Base-by-base conservation (phyloP, 2,113 vertebrate species). In the Aix galericulata region DNA sequence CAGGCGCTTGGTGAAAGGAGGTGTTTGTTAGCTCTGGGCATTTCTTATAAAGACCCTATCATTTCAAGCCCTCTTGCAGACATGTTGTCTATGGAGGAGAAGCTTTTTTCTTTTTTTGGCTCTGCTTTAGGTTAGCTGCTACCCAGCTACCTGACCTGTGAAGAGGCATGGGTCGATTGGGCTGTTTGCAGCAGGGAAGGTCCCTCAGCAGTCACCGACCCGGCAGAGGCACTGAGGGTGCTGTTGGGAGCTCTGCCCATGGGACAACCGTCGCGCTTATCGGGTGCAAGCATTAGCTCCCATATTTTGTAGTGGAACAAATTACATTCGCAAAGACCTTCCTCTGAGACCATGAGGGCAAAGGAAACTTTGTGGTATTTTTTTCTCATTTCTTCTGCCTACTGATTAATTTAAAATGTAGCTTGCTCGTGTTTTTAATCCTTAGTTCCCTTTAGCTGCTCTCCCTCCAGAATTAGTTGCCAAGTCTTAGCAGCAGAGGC, bases 241-340 rank as follows among this genome's bases (percentile, higher is more conserved):
- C 44, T 29, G 27, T 1, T 48, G 60, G n/a, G 67, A 91, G 55
- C 55, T 42, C 80, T 79, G 76, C 50, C 77, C 58, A 3, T 53
- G 3, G 31, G 67, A 69, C 13, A 96, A 88, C 91, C 0, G 44
- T 64, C 44, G 1, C 26, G 64, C 85, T 94, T 93, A 95, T 91
- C 69, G 63, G 81, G 62, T 26, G 22, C 67, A 50, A 46, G 59
- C 89, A 94, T 29, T 77, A 66, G 71, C 89, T 95, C 78, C 95
- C 75, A 21, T 14, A 32, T 63, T 76, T 52, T 64, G 40, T 58
- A 64, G 56, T 36, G 63, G 10, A 67, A 17, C 4, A 31, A 1
- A 3, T 48, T 31, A 4, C 32, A 15, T 76, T 87, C 6, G 0
- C 74, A 62, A 73, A 87, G 12, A 26, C 62, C 18, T 79, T 87